phyloP scores from a whole-genome alignment of 2,113 vertebrate species.

The Dendrocopos noguchii region DNA sequence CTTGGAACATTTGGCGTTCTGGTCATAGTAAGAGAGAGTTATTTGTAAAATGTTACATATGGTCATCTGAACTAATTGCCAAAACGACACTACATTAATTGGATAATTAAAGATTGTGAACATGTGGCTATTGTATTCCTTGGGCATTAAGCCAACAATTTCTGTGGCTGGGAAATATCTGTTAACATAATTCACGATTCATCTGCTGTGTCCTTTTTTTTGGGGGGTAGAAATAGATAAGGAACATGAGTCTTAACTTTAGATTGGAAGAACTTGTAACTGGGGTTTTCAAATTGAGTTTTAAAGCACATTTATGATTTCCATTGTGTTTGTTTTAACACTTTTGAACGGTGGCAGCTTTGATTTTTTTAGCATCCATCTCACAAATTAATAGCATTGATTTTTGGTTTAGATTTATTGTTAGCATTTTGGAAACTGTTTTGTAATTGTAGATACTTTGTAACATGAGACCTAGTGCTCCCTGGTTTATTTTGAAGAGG shows the following conservation, averaged over 20 bases:
- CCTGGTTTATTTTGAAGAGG: constrained; percentile 34
- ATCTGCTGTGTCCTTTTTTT: constrained; percentile 32
- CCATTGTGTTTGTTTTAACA: constrained; percentile 67
- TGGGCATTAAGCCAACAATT: constrained; percentile 77
- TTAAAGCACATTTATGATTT: constrained; percentile 64
- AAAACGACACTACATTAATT: constrained; percentile 80
- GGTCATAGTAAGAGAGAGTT: constrained; percentile 58
- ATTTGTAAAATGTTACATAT: constrained; percentile 73
- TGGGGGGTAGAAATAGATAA: constrained; percentile 68
- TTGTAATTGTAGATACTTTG: constrained; percentile 47
- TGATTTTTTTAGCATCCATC: constrained; percentile 44
- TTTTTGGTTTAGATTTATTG: constrained; percentile 63
- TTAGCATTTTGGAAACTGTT: constrained; percentile 60
- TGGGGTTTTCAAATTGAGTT: constrained; percentile 69
- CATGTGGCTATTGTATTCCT: constrained; percentile 78
- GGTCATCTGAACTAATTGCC: constrained; percentile 82
- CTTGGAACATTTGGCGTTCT: constrained; percentile 59
- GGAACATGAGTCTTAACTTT: constrained; percentile 53
- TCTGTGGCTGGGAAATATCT: constrained; percentile 60
- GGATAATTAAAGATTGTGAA: constrained; percentile 81
- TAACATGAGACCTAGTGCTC: constrained; percentile 27
- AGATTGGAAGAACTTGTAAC: constrained; percentile 54
- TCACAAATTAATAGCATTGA: constrained; percentile 61
- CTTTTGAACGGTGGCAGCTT: constrained; percentile 33
- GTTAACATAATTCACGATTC: constrained; percentile 74